phyloP scores from a whole-genome alignment of 92 coral and sea anemone genomes.

The Zoanthus solanderi region DNA sequence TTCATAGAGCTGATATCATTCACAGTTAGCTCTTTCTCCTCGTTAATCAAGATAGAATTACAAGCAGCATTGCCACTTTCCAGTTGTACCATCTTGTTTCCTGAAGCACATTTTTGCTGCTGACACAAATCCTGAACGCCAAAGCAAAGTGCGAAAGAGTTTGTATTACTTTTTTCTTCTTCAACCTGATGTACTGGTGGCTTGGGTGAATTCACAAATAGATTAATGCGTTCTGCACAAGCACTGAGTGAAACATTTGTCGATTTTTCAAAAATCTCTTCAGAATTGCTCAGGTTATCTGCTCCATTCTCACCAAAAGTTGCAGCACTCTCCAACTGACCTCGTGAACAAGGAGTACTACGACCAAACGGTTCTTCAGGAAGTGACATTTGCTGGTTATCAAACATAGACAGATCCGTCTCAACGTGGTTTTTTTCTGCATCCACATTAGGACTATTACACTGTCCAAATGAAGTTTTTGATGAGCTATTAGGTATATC shows the following conservation, averaged over 20 bases:
- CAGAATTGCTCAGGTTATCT: not conserved
- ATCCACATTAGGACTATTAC: not conserved
- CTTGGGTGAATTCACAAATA: not conserved
- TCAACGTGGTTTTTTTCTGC: not conserved
- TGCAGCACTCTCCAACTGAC: not conserved
- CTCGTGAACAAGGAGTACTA: not conserved
- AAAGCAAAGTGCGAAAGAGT: not conserved
- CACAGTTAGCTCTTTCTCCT: not conserved
- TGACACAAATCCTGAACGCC: not conserved
- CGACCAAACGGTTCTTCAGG: not conserved
- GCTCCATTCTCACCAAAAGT: not conserved
- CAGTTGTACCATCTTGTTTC: not conserved
- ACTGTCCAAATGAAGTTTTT: not conserved
- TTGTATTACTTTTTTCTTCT: not conserved
- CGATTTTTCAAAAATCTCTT: not conserved
- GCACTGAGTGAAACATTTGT: not conserved
- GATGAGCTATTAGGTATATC: not conserved
- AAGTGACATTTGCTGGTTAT: not conserved
- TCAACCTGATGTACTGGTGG: not conserved
- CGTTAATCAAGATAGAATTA: not conserved
- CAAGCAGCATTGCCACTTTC: not conserved
- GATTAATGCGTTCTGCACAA: not conserved
- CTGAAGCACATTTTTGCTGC: not conserved
- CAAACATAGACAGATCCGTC: not conserved
- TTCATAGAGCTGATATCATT: not conserved